These are phyloP conservation scores for Penaeus vannamei DNA, from an alignment of 1,140 invertebrate species.

Conservation along the genomic window DNA sequence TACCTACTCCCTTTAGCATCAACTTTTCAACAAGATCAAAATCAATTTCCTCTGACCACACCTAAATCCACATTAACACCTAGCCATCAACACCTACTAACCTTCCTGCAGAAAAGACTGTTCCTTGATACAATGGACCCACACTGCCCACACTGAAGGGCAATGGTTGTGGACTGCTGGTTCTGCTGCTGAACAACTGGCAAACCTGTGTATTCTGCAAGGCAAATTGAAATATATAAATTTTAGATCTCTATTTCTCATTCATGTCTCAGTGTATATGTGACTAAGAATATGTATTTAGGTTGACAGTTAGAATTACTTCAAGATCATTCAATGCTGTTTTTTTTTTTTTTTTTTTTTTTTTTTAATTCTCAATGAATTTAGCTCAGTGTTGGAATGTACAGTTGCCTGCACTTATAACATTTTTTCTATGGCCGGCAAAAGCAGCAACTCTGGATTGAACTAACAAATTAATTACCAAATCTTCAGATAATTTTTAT, in stretches of 20 bases:
- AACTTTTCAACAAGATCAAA: background rate
- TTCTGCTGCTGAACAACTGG: conserved; percentile 54
- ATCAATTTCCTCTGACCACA: conserved; percentile 67
- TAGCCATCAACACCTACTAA: background rate
- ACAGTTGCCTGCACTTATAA: too few species aligned
- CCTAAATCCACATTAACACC: too few species aligned
- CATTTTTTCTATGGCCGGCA: too few species aligned
- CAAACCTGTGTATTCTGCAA: conserved; percentile 23
- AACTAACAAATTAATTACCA: too few species aligned
- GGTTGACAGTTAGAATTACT: too few species aligned
- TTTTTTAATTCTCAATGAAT: background rate
- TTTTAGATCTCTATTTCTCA: background rate
- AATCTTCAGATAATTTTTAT: too few species aligned
- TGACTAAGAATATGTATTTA: too few species aligned
- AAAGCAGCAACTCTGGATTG: too few species aligned
- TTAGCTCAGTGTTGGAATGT: too few species aligned
- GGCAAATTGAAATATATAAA: background rate
- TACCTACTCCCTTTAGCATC: too few species aligned
- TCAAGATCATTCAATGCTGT: background rate
- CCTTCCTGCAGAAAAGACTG: conserved; percentile 69
- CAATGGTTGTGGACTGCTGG: conserved; percentile 53
- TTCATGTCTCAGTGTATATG: background rate
- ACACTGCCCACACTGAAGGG: conserved; percentile 71
- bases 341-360: background rate
- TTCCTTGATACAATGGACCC: conserved; percentile 72